Evolutionary conservation across 2,113 vertebrate species (phyloP).

Genomic region (Alouatta palliata): DNA sequence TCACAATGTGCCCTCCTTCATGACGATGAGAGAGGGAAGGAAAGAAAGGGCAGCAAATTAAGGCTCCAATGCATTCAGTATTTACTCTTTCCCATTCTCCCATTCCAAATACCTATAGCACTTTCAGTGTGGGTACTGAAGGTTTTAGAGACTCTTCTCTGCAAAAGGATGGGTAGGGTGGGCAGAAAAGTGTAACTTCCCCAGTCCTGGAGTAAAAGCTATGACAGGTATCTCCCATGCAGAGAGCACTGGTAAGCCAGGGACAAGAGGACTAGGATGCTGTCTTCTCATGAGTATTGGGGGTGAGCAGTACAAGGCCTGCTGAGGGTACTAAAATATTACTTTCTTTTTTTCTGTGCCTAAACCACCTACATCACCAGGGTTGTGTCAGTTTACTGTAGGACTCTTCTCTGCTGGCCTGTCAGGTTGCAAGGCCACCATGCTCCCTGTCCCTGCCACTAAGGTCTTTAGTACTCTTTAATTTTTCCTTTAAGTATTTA

Average conservation of each 20-base stretch:
- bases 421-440: neutral
- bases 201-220: neutral
- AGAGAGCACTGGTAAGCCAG: neutral
- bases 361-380: neutral
- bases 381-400: neutral
- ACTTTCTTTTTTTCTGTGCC: neutral
- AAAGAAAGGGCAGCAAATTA: neutral
- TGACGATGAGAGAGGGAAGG: neutral
- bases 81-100: neutral
- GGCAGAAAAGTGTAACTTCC: neutral
- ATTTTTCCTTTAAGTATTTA: constrained; percentile 10
- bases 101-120: neutral
- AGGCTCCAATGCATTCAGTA: neutral
- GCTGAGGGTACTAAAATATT: neutral
- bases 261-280: neutral
- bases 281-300: neutral
- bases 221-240: neutral
- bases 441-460: neutral
- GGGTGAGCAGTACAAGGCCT: neutral
- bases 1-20: neutral
- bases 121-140: neutral
- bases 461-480: neutral
- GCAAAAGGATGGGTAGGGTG: neutral
- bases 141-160: neutral
- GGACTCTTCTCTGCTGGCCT: neutral